Evolutionary conservation across 2,888 invertebrate genomes (phyloP).

Genomic region (Ornithoptera priamus): DNA sequence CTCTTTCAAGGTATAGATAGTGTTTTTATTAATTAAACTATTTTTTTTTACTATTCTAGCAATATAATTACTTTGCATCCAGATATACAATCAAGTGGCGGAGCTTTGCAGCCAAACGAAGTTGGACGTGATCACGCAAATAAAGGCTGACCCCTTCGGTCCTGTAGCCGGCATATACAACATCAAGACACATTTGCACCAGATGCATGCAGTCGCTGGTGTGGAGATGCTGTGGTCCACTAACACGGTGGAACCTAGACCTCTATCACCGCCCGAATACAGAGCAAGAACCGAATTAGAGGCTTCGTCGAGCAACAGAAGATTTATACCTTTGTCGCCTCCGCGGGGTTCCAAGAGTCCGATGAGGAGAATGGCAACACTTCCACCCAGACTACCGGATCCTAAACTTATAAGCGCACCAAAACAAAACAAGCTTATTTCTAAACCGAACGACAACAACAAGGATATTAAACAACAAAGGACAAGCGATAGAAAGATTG

Average conservation of each 20-base stretch:
- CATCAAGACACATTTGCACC: slow-evolving; percentile 70
- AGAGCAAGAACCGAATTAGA: slow-evolving; percentile 41
- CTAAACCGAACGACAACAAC: background rate
- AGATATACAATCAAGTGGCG: slow-evolving; percentile 75
- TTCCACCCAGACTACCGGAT: slow-evolving; percentile 19
- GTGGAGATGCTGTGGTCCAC: slow-evolving; percentile 60
- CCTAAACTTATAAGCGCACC: slow-evolving; percentile 20
- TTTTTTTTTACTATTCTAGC: background rate
- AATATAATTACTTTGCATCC: slow-evolving; percentile 32
- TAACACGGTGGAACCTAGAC: slow-evolving; percentile 48
- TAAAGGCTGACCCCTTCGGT: slow-evolving; percentile 79
- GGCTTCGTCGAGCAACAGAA: slow-evolving; percentile 36
- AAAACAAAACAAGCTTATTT: slow-evolving; percentile 23
- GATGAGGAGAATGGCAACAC: slow-evolving; percentile 24
- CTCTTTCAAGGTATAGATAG: too few relatives aligned
- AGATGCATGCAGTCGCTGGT: slow-evolving; percentile 50
- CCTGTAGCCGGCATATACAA: slow-evolving; percentile 82
- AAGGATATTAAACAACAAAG: slow-evolving; percentile 10
- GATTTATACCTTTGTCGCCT: slow-evolving; percentile 33
- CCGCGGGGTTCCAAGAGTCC: slow-evolving; percentile 37
- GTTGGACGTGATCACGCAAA: slow-evolving; percentile 67
- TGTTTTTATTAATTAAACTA: background rate
- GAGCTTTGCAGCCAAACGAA: slow-evolving; percentile 64
- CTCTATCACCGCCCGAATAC: slow-evolving; percentile 57
- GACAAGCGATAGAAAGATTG: slow-evolving; percentile 4